Evolutionary conservation across 2,797 vertebrate species (phyloP).

Genomic region (Cephalopachus bancanus): DNA sequence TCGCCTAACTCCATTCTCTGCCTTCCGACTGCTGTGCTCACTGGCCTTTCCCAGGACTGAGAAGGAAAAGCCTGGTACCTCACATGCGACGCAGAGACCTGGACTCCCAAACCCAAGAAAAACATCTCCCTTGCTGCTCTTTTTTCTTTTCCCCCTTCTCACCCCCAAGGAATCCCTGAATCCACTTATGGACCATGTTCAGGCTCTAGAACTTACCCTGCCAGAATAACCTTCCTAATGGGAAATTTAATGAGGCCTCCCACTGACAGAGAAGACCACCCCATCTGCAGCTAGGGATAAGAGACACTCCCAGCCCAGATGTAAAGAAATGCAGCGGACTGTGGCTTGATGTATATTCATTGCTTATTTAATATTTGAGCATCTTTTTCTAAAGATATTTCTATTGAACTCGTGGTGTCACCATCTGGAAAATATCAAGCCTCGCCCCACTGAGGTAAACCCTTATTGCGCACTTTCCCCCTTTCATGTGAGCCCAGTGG

Average conservation of each 20-base stretch:
- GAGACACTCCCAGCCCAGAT: constrained; percentile 81
- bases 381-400: constrained; percentile 80
- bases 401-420: constrained; percentile 85
- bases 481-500: constrained; percentile 82
- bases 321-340: constrained; percentile 78
- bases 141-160: not conserved
- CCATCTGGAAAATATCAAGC: constrained; percentile 86
- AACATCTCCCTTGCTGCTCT: constrained; percentile 17
- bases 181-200: constrained; percentile 76
- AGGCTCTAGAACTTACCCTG: constrained; percentile 65
- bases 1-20: not conserved
- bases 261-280: constrained; percentile 77
- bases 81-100: not conserved
- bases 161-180: constrained; percentile 43
- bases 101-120: constrained; percentile 22
- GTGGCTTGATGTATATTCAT: constrained; percentile 80
- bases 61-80: not conserved
- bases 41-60: constrained; percentile 29
- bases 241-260: constrained; percentile 79
- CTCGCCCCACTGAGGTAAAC: constrained; percentile 83
- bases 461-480: constrained; percentile 78
- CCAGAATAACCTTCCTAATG: constrained; percentile 67
- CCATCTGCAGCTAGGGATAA: constrained; percentile 79
- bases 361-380: constrained; percentile 85
- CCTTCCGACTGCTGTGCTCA: not conserved